These are phyloP conservation scores for Onchidella celtica DNA, from an alignment of 2,888 invertebrate species.

Conservation along the genomic window DNA sequence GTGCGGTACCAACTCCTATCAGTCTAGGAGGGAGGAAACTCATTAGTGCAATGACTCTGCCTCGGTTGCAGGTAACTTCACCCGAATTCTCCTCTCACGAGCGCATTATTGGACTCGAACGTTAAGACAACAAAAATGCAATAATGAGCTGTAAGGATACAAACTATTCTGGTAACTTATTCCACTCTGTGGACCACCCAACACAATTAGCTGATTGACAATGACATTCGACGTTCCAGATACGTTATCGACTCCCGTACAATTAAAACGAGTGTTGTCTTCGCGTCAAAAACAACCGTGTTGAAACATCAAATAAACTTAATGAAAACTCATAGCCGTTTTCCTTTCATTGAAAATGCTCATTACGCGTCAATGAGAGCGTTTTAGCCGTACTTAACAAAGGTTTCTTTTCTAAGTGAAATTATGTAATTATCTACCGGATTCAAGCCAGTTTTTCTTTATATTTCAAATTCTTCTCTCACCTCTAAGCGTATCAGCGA, in stretches of 20 bases:
- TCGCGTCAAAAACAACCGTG: not conserved
- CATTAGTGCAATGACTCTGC: not conserved
- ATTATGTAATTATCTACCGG: no score
- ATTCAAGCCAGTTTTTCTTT: no score
- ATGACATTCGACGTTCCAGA: not conserved
- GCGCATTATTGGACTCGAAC: not conserved
- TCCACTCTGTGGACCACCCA: constrained; percentile 9
- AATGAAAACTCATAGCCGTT: no score
- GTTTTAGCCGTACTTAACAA: no score
- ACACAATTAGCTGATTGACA: not conserved
- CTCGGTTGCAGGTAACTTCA: not conserved
- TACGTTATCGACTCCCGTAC: not conserved
- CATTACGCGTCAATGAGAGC: no score
- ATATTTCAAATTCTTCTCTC: no score
- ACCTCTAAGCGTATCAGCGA: no score
- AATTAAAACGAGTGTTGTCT: not conserved
- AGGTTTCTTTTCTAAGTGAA: no score
- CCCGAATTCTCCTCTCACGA: not conserved
- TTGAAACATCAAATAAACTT: no score
- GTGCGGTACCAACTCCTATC: no score
- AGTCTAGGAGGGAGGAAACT: no score
- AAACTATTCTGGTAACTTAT: not conserved
- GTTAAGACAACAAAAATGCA: not conserved
- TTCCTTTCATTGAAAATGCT: no score
- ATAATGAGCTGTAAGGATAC: not conserved